phyloP scores from a whole-genome alignment of 2,113 vertebrate species.

The Oryzias melastigma region DNA sequence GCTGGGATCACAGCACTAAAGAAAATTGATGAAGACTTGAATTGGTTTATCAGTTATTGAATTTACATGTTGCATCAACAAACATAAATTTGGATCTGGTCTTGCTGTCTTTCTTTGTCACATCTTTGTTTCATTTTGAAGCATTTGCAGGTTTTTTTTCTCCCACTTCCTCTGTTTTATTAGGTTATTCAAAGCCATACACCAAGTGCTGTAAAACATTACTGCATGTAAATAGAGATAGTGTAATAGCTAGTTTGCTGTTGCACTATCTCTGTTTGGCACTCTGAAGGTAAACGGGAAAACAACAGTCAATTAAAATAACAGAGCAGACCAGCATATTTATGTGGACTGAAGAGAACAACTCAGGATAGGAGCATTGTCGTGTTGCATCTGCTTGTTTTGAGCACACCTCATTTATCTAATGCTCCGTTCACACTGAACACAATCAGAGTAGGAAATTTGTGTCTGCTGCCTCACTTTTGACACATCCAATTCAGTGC shows the following conservation, averaged over 20 bases:
- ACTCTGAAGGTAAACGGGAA: slow-evolving; percentile 59
- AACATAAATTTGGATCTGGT: slow-evolving; percentile 5
- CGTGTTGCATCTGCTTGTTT: slow-evolving; percentile 5
- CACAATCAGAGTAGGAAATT: too few species aligned
- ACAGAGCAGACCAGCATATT: slow-evolving; percentile 36
- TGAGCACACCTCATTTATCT: too few species aligned
- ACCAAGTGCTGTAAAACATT: slow-evolving; percentile 46
- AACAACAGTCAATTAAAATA: slow-evolving; percentile 63
- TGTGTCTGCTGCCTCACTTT: too few species aligned
- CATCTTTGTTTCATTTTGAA: not conserved
- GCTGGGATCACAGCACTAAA: slow-evolving; percentile 4
- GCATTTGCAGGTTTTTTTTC: slow-evolving; percentile 4
- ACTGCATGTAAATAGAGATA: slow-evolving; percentile 64
- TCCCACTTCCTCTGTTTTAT: slow-evolving; percentile 36
- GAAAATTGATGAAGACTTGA: not conserved
- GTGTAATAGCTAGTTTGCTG: slow-evolving; percentile 64
- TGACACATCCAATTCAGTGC: too few species aligned
- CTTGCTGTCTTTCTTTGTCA: not conserved
- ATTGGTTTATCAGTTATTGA: slow-evolving; percentile 7
- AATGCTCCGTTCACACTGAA: too few species aligned
- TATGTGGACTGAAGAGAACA: slow-evolving; percentile 42
- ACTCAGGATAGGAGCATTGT: slow-evolving; percentile 37
- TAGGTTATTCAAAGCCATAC: slow-evolving; percentile 26
- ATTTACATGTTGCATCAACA: slow-evolving; percentile 6
- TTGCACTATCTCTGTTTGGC: slow-evolving; percentile 45